These are phyloP conservation scores for Papilio demoleus DNA, from an alignment of 2,888 invertebrate species.

Conservation along the genomic window DNA sequence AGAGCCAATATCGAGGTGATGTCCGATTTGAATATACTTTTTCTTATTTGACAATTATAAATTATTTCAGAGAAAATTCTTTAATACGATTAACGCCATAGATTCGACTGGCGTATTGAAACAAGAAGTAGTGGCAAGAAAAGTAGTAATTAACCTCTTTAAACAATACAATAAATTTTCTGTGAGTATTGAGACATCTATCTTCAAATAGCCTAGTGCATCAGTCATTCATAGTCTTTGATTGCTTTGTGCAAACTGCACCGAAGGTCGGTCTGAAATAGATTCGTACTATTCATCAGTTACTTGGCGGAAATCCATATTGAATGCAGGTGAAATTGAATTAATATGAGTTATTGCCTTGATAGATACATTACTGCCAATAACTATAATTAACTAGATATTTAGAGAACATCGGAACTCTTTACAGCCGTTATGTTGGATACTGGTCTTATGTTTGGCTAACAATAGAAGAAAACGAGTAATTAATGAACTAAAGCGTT, in stretches of 20 bases:
- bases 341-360: constrained; percentile 24
- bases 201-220: constrained; percentile 34
- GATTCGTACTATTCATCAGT: constrained; percentile 35
- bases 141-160: background rate
- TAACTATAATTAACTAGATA: background rate
- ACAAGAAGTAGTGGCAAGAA: background rate
- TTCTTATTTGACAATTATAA: too few species aligned
- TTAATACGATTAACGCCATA: background rate
- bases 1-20: background rate
- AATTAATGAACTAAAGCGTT: too few species aligned
- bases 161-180: background rate
- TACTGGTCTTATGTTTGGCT: too few species aligned
- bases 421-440: too few species aligned
- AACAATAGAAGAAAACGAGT: too few species aligned
- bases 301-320: constrained; percentile 39
- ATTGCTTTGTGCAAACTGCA: constrained; percentile 34
- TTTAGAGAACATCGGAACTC: background rate
- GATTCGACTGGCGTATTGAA: background rate
- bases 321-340: constrained; percentile 37
- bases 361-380: background rate
- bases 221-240: constrained; percentile 32
- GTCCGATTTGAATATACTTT: background rate
- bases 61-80: too few species aligned
- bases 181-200: constrained; percentile 15
- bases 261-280: constrained; percentile 39